Evolutionary conservation across 2,888 invertebrate species (phyloP).

Genomic region (Melanchra persicariae): DNA sequence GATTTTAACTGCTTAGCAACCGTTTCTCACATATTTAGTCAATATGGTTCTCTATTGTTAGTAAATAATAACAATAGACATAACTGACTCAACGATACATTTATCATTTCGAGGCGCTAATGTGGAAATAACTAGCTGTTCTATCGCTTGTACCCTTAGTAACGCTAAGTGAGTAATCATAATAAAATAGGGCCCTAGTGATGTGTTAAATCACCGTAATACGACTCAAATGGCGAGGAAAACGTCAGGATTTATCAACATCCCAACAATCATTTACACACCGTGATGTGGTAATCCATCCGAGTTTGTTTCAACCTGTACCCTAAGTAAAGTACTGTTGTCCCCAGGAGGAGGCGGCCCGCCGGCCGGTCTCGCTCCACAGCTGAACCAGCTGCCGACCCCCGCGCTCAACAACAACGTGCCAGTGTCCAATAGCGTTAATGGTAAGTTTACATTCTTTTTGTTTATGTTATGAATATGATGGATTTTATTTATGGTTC

Average conservation of each 20-base stretch:
- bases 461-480: background rate
- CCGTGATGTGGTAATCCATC: background rate
- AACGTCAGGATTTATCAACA: too few species aligned
- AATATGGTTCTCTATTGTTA: constrained; percentile 18
- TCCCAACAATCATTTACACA: too few species aligned
- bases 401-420: constrained; percentile 74
- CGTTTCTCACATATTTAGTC: background rate
- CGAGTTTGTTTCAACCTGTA: background rate
- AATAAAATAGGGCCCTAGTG: background rate
- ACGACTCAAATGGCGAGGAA: background rate
- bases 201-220: background rate
- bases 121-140: constrained; percentile 31
- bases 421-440: constrained; percentile 72
- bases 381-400: constrained; percentile 44
- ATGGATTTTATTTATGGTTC: too few species aligned
- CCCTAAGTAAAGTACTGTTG: background rate
- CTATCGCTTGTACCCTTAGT: constrained; percentile 1
- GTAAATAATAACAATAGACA: constrained; percentile 7
- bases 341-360: constrained; percentile 35
- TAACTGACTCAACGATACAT: constrained; percentile 11
- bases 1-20: constrained; percentile 5
- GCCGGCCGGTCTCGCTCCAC: background rate
- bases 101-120: constrained; percentile 26
- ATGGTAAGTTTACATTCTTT: constrained; percentile 69
- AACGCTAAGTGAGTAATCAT: constrained; percentile 2